Percentiles rank a stretch among this genome's conserved stretches.
Evolutionary conservation across 2,888 invertebrate species (phyloP).

Genomic region (Nemurella pictetii): DNA sequence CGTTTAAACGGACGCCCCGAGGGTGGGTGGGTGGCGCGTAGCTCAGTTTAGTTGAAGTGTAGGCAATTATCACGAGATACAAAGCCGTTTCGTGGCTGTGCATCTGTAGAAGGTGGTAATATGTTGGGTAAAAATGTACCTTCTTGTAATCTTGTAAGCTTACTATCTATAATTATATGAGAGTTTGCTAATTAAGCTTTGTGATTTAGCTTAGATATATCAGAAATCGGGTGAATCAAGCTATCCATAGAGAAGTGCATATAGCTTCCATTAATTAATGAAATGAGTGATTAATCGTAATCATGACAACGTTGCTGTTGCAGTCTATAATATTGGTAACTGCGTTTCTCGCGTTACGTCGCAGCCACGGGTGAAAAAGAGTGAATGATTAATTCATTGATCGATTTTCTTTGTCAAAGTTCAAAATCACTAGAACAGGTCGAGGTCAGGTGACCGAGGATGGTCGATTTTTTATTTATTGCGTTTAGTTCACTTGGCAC

Average conservation of each 20-base stretch:
- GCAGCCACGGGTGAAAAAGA: background rate
- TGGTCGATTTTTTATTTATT: background rate
- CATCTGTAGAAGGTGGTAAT: no score
- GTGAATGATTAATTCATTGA: background rate
- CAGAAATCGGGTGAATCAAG: background rate
- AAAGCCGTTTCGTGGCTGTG: no score
- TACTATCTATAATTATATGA: no score
- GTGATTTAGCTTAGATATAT: background rate
- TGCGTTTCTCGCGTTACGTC: background rate
- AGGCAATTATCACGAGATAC: no score
- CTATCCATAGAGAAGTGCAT: background rate
- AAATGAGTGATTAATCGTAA: background rate
- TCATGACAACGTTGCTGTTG: no score
- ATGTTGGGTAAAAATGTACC: no score
- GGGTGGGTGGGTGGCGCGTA: no score
- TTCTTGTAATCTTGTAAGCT: no score
- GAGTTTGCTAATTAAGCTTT: no score
- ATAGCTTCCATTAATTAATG: background rate
- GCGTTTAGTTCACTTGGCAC: background rate
- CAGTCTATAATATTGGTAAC: background rate
- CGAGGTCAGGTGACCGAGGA: background rate
- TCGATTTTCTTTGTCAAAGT: background rate
- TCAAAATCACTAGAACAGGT: background rate
- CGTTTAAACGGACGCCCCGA: no score
- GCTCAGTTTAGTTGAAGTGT: no score